Percentiles rank a stretch among this genome's conserved stretches.
Evolutionary conservation across 2,888 invertebrate species (phyloP).

Genomic region (Anticlea derivata): DNA sequence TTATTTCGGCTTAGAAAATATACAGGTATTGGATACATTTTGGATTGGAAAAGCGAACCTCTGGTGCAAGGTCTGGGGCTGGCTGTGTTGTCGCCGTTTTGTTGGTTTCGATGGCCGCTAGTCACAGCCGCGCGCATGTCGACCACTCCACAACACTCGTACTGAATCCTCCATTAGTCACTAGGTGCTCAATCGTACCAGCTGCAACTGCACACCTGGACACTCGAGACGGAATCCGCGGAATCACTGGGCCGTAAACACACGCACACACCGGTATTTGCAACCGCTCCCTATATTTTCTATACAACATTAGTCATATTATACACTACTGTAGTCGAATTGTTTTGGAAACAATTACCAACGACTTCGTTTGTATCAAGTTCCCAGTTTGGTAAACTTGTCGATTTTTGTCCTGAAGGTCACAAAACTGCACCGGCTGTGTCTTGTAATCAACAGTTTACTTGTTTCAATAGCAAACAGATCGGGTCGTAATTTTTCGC

Average conservation of each 20-base stretch:
- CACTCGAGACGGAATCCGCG: conserved; percentile 41
- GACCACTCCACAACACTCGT: conserved; percentile 59
- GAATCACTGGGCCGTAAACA: conserved; percentile 63
- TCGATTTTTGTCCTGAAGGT: conserved; percentile 32
- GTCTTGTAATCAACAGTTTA: conserved; percentile 35
- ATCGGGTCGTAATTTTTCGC: conserved; percentile 61
- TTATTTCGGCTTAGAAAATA: conserved; percentile 41
- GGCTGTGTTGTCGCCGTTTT: conserved; percentile 75
- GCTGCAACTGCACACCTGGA: conserved; percentile 60
- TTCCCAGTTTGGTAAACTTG: conserved; percentile 37
- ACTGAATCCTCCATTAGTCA: conserved; percentile 74
- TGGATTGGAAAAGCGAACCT: conserved; percentile 55
- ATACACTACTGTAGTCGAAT: conserved; percentile 53
- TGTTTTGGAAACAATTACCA: conserved; percentile 73
- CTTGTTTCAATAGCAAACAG: conserved; percentile 47
- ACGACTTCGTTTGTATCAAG: conserved; percentile 48
- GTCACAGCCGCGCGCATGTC: conserved; percentile 71
- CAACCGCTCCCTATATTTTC: conserved; percentile 61
- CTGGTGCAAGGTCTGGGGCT: conserved; percentile 69
- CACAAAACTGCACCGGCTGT: conserved; percentile 28
- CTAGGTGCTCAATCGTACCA: conserved; percentile 44
- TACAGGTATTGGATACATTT: background rate
- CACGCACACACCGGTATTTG: conserved; percentile 67
- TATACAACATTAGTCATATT: conserved; percentile 60
- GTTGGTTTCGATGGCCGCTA: conserved; percentile 64